Conservation (phyloP, 1,140 invertebrate species). For the Atta texana region DNA sequence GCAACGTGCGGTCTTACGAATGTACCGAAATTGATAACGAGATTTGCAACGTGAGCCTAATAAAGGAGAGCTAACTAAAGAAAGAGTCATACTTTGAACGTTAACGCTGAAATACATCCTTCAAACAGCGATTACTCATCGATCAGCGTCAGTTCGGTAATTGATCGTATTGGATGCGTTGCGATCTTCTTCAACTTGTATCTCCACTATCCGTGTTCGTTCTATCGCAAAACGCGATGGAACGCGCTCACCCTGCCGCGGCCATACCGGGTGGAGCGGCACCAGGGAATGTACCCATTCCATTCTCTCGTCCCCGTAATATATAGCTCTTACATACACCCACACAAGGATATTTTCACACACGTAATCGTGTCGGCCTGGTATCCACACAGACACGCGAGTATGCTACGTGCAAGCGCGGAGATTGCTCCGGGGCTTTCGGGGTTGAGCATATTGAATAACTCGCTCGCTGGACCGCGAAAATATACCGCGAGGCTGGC, state of each 20-base stretch:
- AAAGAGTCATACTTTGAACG: background rate
- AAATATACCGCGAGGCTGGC: slow-evolving; percentile 84
- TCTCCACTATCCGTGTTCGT: slow-evolving; percentile 27
- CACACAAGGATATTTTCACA: background rate
- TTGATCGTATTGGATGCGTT: slow-evolving; percentile 31
- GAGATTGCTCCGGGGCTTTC: slow-evolving; percentile 85
- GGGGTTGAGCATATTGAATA: slow-evolving; percentile 86
- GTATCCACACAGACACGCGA: slow-evolving; percentile 34
- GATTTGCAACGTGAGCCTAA: slow-evolving; percentile 32
- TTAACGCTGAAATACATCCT: background rate
- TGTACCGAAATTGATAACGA: slow-evolving; percentile 3
- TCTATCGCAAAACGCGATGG: slow-evolving; percentile 44
- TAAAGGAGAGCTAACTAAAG: background rate
- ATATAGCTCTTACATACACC: slow-evolving; percentile 58
- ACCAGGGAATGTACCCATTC: slow-evolving; percentile 61
- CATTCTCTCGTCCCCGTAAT: slow-evolving; percentile 62
- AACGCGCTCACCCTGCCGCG: background rate
- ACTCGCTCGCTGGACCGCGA: slow-evolving; percentile 86
- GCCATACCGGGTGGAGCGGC: slow-evolving; percentile 3
- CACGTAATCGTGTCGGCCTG: slow-evolving; percentile 8
- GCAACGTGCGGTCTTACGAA: background rate
- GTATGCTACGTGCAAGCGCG: slow-evolving; percentile 70
- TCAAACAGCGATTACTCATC: slow-evolving; percentile 11
- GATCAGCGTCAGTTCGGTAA: slow-evolving; percentile 11
- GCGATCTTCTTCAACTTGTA: background rate